Conservation (phyloP, 1,140 invertebrate genomes). For the Caenorhabditis latens region DNA sequence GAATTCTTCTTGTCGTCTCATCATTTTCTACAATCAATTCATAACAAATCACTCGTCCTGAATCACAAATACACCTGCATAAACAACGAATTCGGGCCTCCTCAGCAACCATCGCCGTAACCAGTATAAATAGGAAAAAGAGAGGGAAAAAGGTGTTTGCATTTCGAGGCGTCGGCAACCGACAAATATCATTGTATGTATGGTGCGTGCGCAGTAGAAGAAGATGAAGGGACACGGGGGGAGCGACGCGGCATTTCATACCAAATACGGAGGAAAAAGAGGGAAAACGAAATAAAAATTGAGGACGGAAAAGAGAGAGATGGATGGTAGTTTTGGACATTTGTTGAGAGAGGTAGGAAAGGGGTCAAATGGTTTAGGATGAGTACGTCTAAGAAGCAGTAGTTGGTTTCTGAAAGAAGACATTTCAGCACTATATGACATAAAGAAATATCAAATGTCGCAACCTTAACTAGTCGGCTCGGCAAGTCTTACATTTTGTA, state of each 20-base stretch:
- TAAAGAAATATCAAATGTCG: too few species aligned
- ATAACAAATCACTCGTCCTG: not conserved
- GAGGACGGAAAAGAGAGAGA: not conserved
- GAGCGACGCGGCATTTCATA: slow-evolving; percentile 41
- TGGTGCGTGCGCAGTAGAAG: not conserved
- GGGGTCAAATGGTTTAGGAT: too few species aligned
- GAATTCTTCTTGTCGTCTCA: too few species aligned
- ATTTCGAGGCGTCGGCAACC: slow-evolving; percentile 48
- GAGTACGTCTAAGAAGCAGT: too few species aligned
- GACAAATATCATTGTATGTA: slow-evolving; percentile 54
- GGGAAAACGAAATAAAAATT: slow-evolving; percentile 24
- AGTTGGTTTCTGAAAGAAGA: too few species aligned
- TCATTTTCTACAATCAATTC: not conserved
- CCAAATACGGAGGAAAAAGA: slow-evolving; percentile 37
- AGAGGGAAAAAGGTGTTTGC: slow-evolving; percentile 25
- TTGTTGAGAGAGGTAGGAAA: too few species aligned
- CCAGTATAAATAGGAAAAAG: slow-evolving; percentile 45
- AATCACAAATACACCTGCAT: slow-evolving; percentile 48
- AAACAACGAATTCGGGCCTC: not conserved
- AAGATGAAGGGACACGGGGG: not conserved
- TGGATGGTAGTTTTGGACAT: not conserved
- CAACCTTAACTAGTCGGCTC: too few species aligned
- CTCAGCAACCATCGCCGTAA: not conserved
- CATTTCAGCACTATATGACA: too few species aligned
- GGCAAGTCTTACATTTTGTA: too few species aligned